Conservation (phyloP, 2,797 vertebrate species). For the Eupleurogrammus muticus region DNA sequence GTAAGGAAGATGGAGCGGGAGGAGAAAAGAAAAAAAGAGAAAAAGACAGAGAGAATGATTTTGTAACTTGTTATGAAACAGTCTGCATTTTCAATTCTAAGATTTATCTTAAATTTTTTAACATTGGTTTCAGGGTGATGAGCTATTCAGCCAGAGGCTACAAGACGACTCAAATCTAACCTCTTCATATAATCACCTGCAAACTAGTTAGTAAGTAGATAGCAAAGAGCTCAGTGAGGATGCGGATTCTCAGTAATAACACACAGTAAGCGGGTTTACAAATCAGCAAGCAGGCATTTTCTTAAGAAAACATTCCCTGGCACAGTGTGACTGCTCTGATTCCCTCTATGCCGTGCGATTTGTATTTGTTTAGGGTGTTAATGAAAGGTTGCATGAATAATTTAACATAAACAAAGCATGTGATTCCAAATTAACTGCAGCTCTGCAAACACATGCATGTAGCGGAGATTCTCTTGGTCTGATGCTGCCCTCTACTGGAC, state of each 20-base stretch:
- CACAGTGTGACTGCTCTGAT: constrained; percentile 45
- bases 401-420: constrained; percentile 74
- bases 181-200: constrained; percentile 41
- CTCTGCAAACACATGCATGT: constrained; percentile 18
- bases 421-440: constrained; percentile 47
- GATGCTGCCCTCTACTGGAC: constrained; percentile 79
- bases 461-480: constrained; percentile 40
- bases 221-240: constrained; percentile 11
- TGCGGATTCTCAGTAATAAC: constrained; percentile 18
- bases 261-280: constrained; percentile 36
- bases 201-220: constrained; percentile 47
- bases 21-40: not conserved
- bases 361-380: constrained; percentile 74
- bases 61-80: constrained; percentile 53
- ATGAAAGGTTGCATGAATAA: constrained; percentile 77
- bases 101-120: constrained; percentile 40
- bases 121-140: constrained; percentile 33
- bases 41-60: constrained; percentile 21
- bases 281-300: constrained; percentile 49
- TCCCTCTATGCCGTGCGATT: constrained; percentile 60
- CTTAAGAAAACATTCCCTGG: constrained; percentile 56
- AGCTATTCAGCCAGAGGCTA: constrained; percentile 44
- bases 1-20: constrained; percentile 32
- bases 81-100: constrained; percentile 40
- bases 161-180: constrained; percentile 31